These are phyloP conservation scores for Cyprinella venusta DNA, from an alignment of 2,797 vertebrate species.

Conservation along the genomic window DNA sequence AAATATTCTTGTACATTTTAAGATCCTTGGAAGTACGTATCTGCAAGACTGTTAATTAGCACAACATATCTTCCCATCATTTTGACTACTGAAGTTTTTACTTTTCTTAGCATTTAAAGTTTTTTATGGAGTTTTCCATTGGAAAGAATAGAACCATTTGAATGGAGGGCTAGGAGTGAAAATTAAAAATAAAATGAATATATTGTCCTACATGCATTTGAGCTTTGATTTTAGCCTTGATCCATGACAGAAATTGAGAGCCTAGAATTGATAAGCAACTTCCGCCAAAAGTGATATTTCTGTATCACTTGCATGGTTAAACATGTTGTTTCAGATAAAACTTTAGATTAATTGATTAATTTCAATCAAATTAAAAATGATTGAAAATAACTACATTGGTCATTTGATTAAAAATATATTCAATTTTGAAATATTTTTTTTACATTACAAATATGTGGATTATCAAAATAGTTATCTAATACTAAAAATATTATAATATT, in stretches of 20 bases:
- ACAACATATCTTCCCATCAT: slow-evolving; percentile 39
- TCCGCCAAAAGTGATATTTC: background rate
- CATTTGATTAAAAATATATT: background rate
- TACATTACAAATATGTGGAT: background rate
- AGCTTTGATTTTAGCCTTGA: slow-evolving; percentile 1
- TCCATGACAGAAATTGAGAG: slow-evolving; percentile 9
- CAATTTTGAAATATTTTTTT: background rate
- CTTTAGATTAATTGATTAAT: background rate
- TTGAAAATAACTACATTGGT: background rate
- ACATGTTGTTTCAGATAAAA: background rate
- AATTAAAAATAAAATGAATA: background rate
- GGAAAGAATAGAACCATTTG: background rate
- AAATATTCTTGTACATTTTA: slow-evolving; percentile 31
- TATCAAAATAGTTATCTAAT: background rate
- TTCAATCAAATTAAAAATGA: background rate
- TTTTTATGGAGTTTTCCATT: background rate
- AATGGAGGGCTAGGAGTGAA: background rate
- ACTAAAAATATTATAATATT: slow-evolving; percentile 6
- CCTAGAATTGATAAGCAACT: background rate
- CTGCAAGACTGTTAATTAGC: slow-evolving; percentile 27
- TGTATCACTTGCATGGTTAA: background rate
- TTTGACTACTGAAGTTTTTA: slow-evolving; percentile 42
- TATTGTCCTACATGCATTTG: background rate
- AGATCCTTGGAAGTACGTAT: background rate
- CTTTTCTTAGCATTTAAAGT: background rate